Evolutionary conservation across 2,113 vertebrate species (phyloP).

Genomic region (Syngnathoides biaculeatus): DNA sequence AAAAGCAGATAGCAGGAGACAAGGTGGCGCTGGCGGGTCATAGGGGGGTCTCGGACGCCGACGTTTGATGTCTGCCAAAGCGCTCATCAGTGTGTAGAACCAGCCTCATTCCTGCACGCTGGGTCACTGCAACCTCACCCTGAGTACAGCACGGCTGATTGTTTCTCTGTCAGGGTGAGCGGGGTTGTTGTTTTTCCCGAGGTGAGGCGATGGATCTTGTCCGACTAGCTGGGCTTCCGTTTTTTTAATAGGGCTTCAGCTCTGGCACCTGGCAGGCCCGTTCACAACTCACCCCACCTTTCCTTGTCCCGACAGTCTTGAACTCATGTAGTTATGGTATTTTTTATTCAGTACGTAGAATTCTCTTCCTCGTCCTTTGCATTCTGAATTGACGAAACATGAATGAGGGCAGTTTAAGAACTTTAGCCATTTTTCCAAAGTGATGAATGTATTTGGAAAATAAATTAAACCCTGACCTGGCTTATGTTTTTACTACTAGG

Average conservation of each 20-base stretch:
- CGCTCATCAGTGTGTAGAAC: slow-evolving; percentile 67
- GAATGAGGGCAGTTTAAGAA: slow-evolving; percentile 34
- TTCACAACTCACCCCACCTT: slow-evolving; percentile 45
- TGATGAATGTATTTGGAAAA: neutral
- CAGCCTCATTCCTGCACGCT: slow-evolving; percentile 53
- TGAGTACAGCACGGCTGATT: slow-evolving; percentile 62
- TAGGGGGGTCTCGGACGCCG: slow-evolving; percentile 50
- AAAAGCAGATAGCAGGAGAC: slow-evolving; percentile 56
- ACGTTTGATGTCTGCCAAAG: slow-evolving; percentile 72
- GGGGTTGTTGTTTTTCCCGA: slow-evolving; percentile 53
- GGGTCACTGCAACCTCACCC: slow-evolving; percentile 63
- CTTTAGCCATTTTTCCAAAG: neutral
- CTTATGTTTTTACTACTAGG: neutral
- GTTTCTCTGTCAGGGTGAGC: slow-evolving; percentile 62
- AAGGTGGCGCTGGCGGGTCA: slow-evolving; percentile 53
- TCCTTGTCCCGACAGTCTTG: slow-evolving; percentile 40
- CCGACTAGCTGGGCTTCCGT: slow-evolving; percentile 47
- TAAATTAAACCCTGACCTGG: neutral
- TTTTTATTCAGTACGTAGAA: slow-evolving; percentile 39
- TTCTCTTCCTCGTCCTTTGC: slow-evolving; percentile 31
- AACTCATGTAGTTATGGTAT: slow-evolving; percentile 50
- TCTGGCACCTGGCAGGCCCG: slow-evolving; percentile 47
- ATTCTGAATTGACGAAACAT: slow-evolving; percentile 38
- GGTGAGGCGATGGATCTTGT: slow-evolving; percentile 54
- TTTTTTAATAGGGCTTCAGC: slow-evolving; percentile 64